phyloP scores from a whole-genome alignment of 2,113 vertebrate species.

The Rousettus leschenaultii region DNA sequence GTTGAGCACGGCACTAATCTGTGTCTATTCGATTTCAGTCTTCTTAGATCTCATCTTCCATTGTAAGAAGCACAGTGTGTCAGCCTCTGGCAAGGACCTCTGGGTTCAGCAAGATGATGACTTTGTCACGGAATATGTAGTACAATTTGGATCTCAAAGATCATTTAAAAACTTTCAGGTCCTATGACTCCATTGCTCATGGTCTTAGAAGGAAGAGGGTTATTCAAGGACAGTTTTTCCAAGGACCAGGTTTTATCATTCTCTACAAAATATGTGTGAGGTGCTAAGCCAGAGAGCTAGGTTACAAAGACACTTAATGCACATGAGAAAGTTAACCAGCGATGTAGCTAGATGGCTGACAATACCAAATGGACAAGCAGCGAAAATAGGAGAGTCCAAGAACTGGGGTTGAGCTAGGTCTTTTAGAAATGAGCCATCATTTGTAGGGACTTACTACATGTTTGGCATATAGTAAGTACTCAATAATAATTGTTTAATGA shows the following conservation, averaged over 20 bases:
- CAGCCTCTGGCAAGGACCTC: slow-evolving; percentile 23
- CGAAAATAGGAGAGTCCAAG: not conserved
- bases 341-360: not conserved
- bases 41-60: slow-evolving; percentile 25
- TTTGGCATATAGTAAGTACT: not conserved
- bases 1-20: not conserved
- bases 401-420: not conserved
- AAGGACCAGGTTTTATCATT: not conserved
- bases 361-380: not conserved
- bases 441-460: not conserved
- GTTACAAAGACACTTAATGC: not conserved
- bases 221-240: not conserved
- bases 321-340: not conserved
- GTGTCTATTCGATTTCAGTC: not conserved
- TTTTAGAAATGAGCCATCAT: not conserved
- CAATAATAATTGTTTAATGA: not conserved
- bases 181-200: not conserved
- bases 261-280: not conserved
- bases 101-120: slow-evolving; percentile 32
- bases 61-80: not conserved
- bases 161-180: slow-evolving; percentile 1
- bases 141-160: slow-evolving; percentile 20
- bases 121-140: slow-evolving; percentile 33
- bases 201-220: not conserved
- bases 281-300: not conserved